Evolutionary conservation across 2,113 vertebrate genomes (phyloP).

Genomic region (Ranitomeya variabilis): DNA sequence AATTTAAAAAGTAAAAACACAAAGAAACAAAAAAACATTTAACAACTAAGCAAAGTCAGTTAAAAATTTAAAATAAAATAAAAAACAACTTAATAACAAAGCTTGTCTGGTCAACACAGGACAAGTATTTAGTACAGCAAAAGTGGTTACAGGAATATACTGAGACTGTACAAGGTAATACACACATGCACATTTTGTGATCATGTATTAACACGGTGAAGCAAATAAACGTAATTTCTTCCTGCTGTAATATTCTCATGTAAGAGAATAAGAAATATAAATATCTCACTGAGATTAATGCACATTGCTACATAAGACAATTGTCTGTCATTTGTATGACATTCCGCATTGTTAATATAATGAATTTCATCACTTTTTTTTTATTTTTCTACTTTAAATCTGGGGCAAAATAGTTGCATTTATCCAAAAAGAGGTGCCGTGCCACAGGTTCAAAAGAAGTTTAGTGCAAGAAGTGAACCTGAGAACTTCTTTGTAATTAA

Average conservation of each 20-base stretch:
- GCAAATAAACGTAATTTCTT: slow-evolving; percentile 89
- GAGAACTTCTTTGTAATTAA: slow-evolving; percentile 86
- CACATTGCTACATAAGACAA: slow-evolving; percentile 99
- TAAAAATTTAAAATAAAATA: slow-evolving; percentile 65
- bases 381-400: slow-evolving; percentile 66
- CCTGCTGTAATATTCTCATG: slow-evolving; percentile 97
- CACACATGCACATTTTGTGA: slow-evolving; percentile 96
- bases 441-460: slow-evolving; percentile 92
- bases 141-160: slow-evolving; percentile 92
- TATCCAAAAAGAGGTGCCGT: slow-evolving; percentile 94
- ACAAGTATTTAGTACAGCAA: slow-evolving; percentile 67
- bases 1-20: slow-evolving; percentile 70
- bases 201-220: slow-evolving; percentile 98
- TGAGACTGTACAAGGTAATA: slow-evolving; percentile 91
- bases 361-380: slow-evolving; percentile 85
- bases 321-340: slow-evolving; percentile 91
- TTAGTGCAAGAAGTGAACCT: slow-evolving; percentile 98
- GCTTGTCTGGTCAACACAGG: slow-evolving; percentile 57
- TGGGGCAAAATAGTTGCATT: slow-evolving; percentile 90
- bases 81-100: slow-evolving; percentile 51
- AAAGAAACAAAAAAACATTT: slow-evolving; percentile 76
- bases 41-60: slow-evolving; percentile 92
- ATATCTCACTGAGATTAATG: slow-evolving; percentile 99
- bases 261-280: slow-evolving; percentile 99
- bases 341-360: slow-evolving; percentile 80